These are phyloP conservation scores for Eunapius fragilis DNA, from an alignment of 37 sponge, comb jelly and placozoan species.

Conservation along the genomic window DNA sequence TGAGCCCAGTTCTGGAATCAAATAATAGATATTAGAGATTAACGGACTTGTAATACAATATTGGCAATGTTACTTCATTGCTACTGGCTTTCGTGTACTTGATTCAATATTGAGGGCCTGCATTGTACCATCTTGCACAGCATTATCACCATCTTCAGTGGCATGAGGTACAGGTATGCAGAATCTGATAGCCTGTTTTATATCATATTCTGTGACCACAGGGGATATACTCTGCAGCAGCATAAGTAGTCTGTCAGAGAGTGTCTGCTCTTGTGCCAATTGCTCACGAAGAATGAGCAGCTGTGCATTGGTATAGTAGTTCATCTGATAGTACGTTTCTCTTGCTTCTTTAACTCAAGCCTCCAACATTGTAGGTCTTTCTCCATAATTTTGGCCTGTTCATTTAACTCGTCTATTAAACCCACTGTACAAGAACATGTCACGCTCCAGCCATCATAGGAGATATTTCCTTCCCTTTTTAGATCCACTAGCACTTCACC, in stretches of 20 bases:
- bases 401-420: conserved; percentile 12
- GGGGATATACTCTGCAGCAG: conserved; percentile 54
- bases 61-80: too few relatives aligned
- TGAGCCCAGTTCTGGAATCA: background rate
- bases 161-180: background rate
- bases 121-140: too few relatives aligned
- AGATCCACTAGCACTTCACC: conserved; percentile 48
- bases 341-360: conserved; percentile 9
- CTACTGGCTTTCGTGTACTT: too few relatives aligned
- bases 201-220: background rate
- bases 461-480: conserved; percentile 50
- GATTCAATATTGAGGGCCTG: too few relatives aligned
- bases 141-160: background rate
- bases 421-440: conserved; percentile 16
- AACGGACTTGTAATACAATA: too few relatives aligned
- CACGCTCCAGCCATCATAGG: conserved; percentile 49
- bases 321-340: conserved; percentile 54
- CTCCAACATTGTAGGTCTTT: conserved; percentile 46
- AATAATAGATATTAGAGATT: too few relatives aligned
- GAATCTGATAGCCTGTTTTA: background rate
- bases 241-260: conserved; percentile 8
- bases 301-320: conserved; percentile 80
- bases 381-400: conserved; percentile 52
- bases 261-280: conserved; percentile 5
- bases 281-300: conserved; percentile 45